phyloP scores from a whole-genome alignment of 2,797 vertebrate genomes.

The Spondyliosoma cantharus region DNA sequence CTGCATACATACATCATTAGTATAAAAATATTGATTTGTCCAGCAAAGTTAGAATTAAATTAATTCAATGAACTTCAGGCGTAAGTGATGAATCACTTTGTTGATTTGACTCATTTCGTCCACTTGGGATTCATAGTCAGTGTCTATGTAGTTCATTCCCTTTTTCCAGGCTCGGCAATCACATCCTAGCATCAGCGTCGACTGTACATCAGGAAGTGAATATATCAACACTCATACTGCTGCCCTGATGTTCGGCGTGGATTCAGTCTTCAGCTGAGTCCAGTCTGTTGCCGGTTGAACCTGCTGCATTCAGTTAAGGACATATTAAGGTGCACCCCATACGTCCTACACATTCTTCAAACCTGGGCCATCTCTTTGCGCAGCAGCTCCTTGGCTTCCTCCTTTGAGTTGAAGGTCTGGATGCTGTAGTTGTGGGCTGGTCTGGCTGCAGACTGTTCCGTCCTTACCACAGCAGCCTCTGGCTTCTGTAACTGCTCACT shows the following conservation, averaged over 20 bases:
- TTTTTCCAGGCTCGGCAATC: neutral
- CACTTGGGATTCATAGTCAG: neutral
- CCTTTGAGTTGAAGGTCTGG: constrained; percentile 83
- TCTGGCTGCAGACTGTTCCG: constrained; percentile 39
- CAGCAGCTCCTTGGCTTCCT: constrained; percentile 77
- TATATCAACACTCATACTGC: neutral
- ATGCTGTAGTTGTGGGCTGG: constrained; percentile 84
- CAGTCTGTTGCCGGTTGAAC: neutral
- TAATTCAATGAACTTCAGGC: no score
- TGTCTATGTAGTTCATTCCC: neutral
- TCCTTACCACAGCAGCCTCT: constrained; percentile 53
- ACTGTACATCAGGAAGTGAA: neutral
- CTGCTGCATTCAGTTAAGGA: neutral
- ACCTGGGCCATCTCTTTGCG: constrained; percentile 83
- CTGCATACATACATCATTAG: neutral
- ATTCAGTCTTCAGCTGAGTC: no score
- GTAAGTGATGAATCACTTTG: no score
- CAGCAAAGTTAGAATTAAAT: neutral
- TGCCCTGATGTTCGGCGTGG: neutral
- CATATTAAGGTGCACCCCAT: neutral
- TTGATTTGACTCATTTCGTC: no score
- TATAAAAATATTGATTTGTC: neutral
- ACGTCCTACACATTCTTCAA: neutral
- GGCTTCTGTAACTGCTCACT: constrained; percentile 62
- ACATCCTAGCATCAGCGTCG: neutral